Conservation (phyloP, 2,113 vertebrate genomes). For the Heterotis niloticus region DNA sequence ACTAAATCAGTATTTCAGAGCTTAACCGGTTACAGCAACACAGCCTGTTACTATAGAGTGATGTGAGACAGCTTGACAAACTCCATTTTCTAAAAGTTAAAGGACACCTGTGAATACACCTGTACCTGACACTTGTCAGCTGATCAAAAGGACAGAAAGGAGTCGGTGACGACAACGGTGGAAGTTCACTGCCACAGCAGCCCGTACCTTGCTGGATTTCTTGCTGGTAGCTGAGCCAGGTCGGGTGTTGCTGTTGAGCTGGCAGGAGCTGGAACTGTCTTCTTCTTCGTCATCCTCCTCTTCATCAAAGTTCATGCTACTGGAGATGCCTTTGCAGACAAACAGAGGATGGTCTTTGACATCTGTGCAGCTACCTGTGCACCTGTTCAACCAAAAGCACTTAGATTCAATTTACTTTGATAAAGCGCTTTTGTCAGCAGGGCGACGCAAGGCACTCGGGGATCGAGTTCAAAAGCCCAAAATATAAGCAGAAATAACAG, state of each 20-base stretch:
- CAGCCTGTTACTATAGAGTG: too few relatives aligned
- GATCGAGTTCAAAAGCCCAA: too few relatives aligned
- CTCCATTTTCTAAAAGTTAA: background rate
- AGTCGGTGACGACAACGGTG: background rate
- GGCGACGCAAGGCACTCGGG: too few relatives aligned
- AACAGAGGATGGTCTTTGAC: background rate
- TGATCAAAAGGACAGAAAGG: background rate
- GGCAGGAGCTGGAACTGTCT: constrained; percentile 93
- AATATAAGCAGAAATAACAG: too few relatives aligned
- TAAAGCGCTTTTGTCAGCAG: too few relatives aligned
- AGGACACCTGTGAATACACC: too few relatives aligned
- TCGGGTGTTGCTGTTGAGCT: constrained; percentile 90
- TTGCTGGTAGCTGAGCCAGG: constrained; percentile 92
- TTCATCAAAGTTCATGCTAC: constrained; percentile 97
- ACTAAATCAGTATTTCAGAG: too few relatives aligned
- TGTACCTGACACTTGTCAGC: background rate
- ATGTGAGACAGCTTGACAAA: background rate
- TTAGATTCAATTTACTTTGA: too few relatives aligned
- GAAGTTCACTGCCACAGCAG: too few relatives aligned
- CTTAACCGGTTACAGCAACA: too few relatives aligned
- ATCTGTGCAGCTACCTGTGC: too few relatives aligned
- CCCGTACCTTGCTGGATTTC: constrained; percentile 82
- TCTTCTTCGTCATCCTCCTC: constrained; percentile 94
- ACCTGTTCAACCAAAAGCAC: too few relatives aligned
- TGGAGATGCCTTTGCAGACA: constrained; percentile 81